Percentiles rank a stretch among this genome's conserved stretches.
These are phyloP conservation scores for Diploptera punctata DNA, from an alignment of 2,888 invertebrate species.

Conservation along the genomic window DNA sequence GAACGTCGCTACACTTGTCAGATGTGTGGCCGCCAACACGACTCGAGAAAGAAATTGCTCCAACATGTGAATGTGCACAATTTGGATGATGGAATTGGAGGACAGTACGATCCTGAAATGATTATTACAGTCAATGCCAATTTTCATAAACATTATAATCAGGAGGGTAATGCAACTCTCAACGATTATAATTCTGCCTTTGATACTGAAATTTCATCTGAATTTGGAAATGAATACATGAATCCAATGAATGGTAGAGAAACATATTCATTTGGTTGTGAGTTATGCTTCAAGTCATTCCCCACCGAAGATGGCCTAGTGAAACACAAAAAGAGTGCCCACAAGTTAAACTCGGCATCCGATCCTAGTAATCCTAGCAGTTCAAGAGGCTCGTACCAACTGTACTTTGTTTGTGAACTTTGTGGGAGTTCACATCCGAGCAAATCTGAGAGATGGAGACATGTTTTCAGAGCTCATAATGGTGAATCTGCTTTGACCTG, in stretches of 20 bases:
- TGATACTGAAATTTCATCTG: neutral
- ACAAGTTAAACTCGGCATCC: constrained; percentile 41
- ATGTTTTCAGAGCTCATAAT: constrained; percentile 55
- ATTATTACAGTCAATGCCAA: constrained; percentile 48
- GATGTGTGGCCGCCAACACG: constrained; percentile 63
- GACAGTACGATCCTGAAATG: constrained; percentile 48
- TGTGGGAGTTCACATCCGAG: constrained; percentile 58
- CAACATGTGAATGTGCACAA: constrained; percentile 63
- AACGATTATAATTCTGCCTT: neutral
- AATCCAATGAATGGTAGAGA: constrained; percentile 47
- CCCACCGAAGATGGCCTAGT: constrained; percentile 57
- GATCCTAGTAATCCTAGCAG: neutral
- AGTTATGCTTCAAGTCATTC: constrained; percentile 57
- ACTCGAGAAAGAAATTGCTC: constrained; percentile 59
- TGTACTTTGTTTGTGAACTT: constrained; percentile 57
- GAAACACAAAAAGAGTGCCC: constrained; percentile 56
- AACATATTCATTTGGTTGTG: constrained; percentile 51
- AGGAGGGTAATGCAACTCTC: neutral
- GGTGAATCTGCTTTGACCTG: constrained; percentile 54
- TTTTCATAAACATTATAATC: constrained; percentile 41
- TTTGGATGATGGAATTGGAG: constrained; percentile 53
- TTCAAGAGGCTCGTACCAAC: constrained; percentile 52
- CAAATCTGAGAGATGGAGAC: constrained; percentile 60
- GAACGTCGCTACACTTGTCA: constrained; percentile 55
- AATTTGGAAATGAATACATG: neutral